Percentiles rank a stretch among this genome's conserved stretches.
Evolutionary conservation across 2,797 vertebrate species (phyloP).

Genomic region (Salmo trutta): DNA sequence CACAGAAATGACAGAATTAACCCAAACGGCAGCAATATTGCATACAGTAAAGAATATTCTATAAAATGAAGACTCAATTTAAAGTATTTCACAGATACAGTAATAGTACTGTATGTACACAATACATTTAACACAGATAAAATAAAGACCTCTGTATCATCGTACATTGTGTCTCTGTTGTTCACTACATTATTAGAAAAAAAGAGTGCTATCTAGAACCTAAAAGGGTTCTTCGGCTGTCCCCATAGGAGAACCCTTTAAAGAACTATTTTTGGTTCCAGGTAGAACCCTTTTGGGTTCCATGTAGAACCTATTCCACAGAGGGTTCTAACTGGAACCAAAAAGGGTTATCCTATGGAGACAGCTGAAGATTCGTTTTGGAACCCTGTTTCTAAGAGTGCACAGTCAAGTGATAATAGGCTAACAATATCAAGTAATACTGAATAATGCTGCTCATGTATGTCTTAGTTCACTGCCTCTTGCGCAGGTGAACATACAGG

Average conservation of each 20-base stretch:
- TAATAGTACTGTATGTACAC: background rate
- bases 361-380: no score
- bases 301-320: no score
- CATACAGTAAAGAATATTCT: background rate
- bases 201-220: no score
- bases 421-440: slow-evolving; percentile 40
- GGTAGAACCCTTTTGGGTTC: no score
- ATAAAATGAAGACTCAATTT: background rate
- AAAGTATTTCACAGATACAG: background rate
- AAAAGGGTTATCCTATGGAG: no score
- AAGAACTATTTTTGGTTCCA: no score
- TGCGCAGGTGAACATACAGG: slow-evolving; percentile 85
- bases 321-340: no score
- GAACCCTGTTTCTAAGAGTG: no score
- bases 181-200: background rate
- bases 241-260: no score
- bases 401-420: background rate
- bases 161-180: background rate
- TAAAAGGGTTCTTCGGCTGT: no score
- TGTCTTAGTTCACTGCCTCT: slow-evolving; percentile 54
- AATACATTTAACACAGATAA: background rate
- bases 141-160: no score
- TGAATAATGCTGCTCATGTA: no score
- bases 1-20: background rate
- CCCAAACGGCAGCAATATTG: background rate